Percentiles rank a stretch among this genome's conserved stretches.
phyloP scores from a whole-genome alignment of 2,113 vertebrate species.

The Lepus americanus region DNA sequence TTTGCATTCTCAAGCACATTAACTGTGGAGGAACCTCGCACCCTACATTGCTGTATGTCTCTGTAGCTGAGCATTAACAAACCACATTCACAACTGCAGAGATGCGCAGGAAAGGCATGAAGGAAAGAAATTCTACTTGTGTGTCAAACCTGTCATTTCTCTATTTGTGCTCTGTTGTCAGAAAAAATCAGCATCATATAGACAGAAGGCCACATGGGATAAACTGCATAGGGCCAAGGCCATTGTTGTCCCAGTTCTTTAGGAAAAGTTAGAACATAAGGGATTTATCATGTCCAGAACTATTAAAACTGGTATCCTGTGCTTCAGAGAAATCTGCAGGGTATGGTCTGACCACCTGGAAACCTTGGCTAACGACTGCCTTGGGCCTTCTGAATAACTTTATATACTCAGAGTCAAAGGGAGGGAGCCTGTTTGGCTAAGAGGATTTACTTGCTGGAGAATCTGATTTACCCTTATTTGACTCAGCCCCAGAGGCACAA shows the following conservation, averaged over 20 bases:
- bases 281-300: conserved; percentile 33
- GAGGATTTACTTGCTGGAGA: conserved; percentile 72
- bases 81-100: background rate
- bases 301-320: background rate
- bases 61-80: background rate
- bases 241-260: background rate
- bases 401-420: conserved; percentile 33
- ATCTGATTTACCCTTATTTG: conserved; percentile 63
- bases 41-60: background rate
- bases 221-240: background rate
- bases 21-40: background rate
- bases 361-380: conserved; percentile 14
- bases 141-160: conserved; percentile 56
- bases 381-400: conserved; percentile 32
- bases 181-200: conserved; percentile 58
- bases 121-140: background rate
- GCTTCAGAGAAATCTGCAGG: conserved; percentile 38
- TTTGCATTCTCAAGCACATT: background rate
- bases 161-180: conserved; percentile 64
- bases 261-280: conserved; percentile 21
- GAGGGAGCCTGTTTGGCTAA: conserved; percentile 67
- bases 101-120: background rate
- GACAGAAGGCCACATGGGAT: conserved; percentile 1
- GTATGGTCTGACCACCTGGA: conserved; percentile 25
- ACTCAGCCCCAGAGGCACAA: background rate